Evolutionary conservation across 2,797 vertebrate genomes (phyloP).

Genomic region (Parambassis ranga): DNA sequence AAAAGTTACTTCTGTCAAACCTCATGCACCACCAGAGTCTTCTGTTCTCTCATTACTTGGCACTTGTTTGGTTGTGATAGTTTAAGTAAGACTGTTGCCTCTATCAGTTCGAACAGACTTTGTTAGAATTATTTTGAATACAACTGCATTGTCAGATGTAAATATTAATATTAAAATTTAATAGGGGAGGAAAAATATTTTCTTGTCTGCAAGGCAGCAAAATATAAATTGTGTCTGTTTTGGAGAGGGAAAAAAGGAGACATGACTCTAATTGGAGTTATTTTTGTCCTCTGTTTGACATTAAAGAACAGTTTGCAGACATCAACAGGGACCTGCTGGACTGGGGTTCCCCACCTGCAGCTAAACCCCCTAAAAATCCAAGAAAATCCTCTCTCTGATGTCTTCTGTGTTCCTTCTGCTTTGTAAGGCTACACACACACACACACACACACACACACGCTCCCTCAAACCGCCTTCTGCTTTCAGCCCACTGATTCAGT

Average conservation of each 20-base stretch:
- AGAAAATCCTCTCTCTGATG: slow-evolving; percentile 47
- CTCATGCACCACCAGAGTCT: neutral
- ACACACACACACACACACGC: neutral
- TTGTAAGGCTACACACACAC: slow-evolving; percentile 15
- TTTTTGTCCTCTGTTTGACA: slow-evolving; percentile 35
- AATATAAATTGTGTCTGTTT: slow-evolving; percentile 18
- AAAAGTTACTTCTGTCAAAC: slow-evolving; percentile 1
- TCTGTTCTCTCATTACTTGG: neutral
- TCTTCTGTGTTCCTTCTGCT: slow-evolving; percentile 16
- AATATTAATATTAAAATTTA: too few relatives aligned
- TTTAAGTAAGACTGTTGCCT: neutral
- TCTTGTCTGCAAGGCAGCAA: too few relatives aligned
- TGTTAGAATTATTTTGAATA: too few relatives aligned
- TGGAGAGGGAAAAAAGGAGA: neutral
- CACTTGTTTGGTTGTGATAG: neutral
- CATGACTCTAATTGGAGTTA: slow-evolving; percentile 27
- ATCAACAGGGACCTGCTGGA: slow-evolving; percentile 49
- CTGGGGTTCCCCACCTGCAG: slow-evolving; percentile 54
- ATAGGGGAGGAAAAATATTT: too few relatives aligned
- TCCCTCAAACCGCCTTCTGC: slow-evolving; percentile 38
- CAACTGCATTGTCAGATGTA: too few relatives aligned
- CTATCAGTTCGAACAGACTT: too few relatives aligned
- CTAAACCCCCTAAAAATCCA: slow-evolving; percentile 32
- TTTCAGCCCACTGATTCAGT: slow-evolving; percentile 68
- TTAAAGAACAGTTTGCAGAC: slow-evolving; percentile 43